A percentile compares a stretch with the other conserved stretches of the same genome.
Evolutionary conservation across 2,888 invertebrate species (phyloP).

Genomic region (Leptura quadrifasciata): DNA sequence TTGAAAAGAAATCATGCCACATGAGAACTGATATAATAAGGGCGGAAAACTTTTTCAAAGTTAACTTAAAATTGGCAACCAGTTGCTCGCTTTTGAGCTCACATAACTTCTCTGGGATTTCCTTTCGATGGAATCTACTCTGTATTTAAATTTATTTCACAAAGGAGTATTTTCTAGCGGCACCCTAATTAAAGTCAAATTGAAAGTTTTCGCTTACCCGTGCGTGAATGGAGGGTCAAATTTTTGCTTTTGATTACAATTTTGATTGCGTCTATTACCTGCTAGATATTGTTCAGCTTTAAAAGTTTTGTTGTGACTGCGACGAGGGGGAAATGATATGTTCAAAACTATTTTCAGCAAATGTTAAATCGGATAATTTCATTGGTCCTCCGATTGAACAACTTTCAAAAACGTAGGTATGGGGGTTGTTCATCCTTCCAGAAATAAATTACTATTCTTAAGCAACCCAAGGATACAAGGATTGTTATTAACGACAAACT

Average conservation of each 20-base stretch:
- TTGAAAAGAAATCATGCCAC: constrained; percentile 18
- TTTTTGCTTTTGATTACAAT: constrained; percentile 1
- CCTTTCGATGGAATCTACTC: constrained; percentile 23
- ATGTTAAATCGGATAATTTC: no score
- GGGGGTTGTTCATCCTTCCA: no score
- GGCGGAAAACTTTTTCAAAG: constrained; percentile 21
- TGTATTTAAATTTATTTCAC: constrained; percentile 34
- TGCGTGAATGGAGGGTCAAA: not conserved
- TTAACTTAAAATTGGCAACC: constrained; percentile 38
- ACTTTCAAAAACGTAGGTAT: no score
- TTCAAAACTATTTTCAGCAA: no score
- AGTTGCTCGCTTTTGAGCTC: constrained; percentile 37
- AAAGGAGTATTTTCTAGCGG: constrained; percentile 15
- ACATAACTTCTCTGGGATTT: constrained; percentile 28
- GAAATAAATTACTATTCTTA: no score
- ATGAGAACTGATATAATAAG: constrained; percentile 26
- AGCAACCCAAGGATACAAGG: no score
- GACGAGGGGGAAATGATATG: no score
- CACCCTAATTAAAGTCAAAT: constrained; percentile 26
- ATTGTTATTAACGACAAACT: no score
- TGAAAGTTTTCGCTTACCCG: constrained; percentile 19
- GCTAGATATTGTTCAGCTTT: no score
- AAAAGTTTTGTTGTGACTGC: no score
- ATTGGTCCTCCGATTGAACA: no score
- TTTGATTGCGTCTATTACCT: not conserved